phyloP scores from a whole-genome alignment of 2,797 vertebrate genomes.

The Poliocrania exsul region DNA sequence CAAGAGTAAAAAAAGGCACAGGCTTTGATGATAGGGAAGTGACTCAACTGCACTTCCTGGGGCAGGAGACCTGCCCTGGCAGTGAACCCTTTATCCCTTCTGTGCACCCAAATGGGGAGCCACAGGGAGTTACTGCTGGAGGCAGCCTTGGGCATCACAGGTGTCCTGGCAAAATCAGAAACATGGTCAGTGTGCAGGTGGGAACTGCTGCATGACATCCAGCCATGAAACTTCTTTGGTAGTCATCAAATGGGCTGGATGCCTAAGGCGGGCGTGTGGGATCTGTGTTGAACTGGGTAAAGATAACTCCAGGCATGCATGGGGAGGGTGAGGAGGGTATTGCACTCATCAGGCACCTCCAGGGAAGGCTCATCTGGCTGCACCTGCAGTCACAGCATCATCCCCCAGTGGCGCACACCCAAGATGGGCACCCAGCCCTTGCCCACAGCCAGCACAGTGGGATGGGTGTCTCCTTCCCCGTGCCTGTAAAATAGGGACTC shows the following conservation, averaged over 20 bases:
- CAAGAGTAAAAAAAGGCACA: background rate
- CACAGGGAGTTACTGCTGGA: fast-evolving
- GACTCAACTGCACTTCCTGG: background rate
- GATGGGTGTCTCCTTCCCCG: no score
- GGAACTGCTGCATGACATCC: background rate
- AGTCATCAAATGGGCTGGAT: fast-evolving
- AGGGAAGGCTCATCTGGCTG: background rate
- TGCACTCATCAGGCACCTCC: fast-evolving
- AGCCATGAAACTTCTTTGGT: fast-evolving
- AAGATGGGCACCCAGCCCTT: fast-evolving
- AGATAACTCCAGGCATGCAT: fast-evolving
- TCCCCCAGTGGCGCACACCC: fast-evolving
- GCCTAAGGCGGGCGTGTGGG: fast-evolving
- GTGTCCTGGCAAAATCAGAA: background rate
- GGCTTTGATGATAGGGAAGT: background rate
- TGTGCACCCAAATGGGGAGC: background rate
- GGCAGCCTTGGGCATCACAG: background rate
- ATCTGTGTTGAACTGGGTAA: fast-evolving
- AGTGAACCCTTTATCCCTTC: background rate
- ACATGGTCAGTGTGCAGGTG: fast-evolving
- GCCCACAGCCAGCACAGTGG: fast-evolving
- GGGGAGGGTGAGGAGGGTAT: background rate
- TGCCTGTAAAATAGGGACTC: fast-evolving
- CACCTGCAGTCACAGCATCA: background rate
- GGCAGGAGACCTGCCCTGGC: background rate